Base-by-base conservation (phyloP, 1,140 invertebrate species). In the Babylonia areolata region DNA sequence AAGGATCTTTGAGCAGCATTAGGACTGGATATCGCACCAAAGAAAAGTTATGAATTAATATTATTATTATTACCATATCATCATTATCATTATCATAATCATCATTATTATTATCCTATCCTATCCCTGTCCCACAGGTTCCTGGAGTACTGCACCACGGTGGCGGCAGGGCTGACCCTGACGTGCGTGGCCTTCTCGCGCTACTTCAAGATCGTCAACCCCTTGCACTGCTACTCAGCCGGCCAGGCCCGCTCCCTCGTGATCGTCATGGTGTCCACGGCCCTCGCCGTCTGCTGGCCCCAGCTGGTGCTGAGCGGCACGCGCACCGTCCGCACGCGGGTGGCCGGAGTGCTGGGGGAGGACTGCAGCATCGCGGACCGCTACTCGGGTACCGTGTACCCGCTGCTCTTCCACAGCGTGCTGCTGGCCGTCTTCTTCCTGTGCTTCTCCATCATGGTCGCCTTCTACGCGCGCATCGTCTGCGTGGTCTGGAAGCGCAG, bases 131-230 rank as follows among this genome's bases (percentile, higher is more conserved):
- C 46, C 6, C 20, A 37, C 37, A 77, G 86, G 20, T 87, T 84
- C 73, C 39, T 85, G 75, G 83, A 69, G 15, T 84, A 54, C 75
- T 78, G 40, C 31, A 83, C 81, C 12, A 79, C 81, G 3, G 54
- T 84, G 71, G 81, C 81, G 2, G 81, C 86, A 9, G 83, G 71
- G 15, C 82, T 84, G 54, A 87, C 69, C 37, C 77, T 87, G 73
- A 78, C 82, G 58, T 81, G 78, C 39, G 83, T 85, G 73, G 86
- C 86, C 42, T 85, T 87, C 78, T 78, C 73, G 0, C 77, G 87
- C 12, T 86, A 80, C 81, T 86, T 80, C 82, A 86, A 88, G 75
- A 85, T 87, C 42, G 58, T 73, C 81, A 75, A 87, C 37, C 83
- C 85, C 11, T 46, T 87, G 23, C 46, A 69, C 80, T 73, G 81